These are phyloP conservation scores for Globodera rostochiensis DNA, from an alignment of 1,140 invertebrate species.

Conservation along the genomic window DNA sequence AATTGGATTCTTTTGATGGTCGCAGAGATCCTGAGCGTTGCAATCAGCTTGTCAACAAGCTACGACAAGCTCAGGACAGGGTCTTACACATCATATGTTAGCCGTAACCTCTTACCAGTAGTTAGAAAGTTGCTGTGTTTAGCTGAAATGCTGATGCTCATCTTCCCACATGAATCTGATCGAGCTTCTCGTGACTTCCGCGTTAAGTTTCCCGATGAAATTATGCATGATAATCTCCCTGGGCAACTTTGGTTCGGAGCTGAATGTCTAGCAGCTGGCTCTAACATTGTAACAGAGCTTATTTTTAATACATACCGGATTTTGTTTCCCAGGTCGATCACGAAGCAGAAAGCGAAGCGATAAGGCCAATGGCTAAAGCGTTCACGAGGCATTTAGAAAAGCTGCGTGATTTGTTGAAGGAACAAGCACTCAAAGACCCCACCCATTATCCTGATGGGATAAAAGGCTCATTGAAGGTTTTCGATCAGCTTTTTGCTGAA, in stretches of 20 bases:
- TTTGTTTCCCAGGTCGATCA: conserved; percentile 74
- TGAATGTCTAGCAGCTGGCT: conserved; percentile 76
- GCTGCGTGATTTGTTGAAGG: conserved; percentile 83
- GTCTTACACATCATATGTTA: conserved; percentile 61
- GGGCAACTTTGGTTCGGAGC: conserved; percentile 99
- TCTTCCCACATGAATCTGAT: conserved; percentile 73
- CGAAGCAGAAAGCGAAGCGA: conserved; percentile 87
- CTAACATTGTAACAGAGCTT: conserved; percentile 76
- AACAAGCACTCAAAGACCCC: conserved; percentile 68
- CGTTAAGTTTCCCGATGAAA: conserved; percentile 98
- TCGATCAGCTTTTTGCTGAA: conserved; percentile 91
- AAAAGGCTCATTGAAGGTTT: conserved; percentile 82
- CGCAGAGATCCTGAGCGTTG: conserved; percentile 94
- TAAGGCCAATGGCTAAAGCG: conserved; percentile 93
- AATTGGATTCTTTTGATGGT: conserved; percentile 96
- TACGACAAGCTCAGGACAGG: conserved; percentile 74
- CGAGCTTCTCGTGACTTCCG: conserved; percentile 88
- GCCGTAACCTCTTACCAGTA: conserved; percentile 10
- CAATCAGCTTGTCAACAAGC: conserved; percentile 86
- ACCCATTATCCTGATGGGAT: conserved; percentile 66
- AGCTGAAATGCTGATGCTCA: conserved; percentile 79
- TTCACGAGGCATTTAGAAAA: conserved; percentile 90
- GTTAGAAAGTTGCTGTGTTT: conserved; percentile 68
- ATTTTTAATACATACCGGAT: background rate
- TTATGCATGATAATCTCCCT: conserved; percentile 92